A percentile compares a stretch with the other conserved stretches of the same genome.
phyloP scores from a whole-genome alignment of 2,888 invertebrate species.

The Copidosoma aretas region DNA sequence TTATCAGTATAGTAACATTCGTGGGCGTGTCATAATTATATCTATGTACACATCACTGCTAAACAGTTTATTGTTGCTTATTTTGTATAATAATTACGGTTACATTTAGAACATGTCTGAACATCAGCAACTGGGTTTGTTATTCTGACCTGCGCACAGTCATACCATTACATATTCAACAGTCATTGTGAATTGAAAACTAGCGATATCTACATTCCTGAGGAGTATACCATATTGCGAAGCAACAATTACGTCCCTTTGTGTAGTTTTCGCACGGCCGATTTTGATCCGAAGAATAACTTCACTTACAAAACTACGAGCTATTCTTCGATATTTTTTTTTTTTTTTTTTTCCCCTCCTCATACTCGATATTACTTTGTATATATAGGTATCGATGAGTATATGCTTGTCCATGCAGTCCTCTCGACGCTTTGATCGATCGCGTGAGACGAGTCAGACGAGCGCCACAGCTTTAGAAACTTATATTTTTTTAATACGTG shows the following conservation, averaged over 20 bases:
- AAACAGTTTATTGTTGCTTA: not conserved
- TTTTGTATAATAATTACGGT: not conserved
- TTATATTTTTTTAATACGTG: conserved; percentile 50
- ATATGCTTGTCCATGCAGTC: too few species aligned
- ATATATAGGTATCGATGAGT: too few species aligned
- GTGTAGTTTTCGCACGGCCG: not conserved
- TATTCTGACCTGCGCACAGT: conserved; percentile 38
- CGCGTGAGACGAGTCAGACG: conserved; percentile 26
- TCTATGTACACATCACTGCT: too few species aligned
- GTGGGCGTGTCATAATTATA: too few species aligned
- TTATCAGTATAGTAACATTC: too few species aligned
- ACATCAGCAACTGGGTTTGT: conserved; percentile 30
- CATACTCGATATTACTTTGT: not conserved
- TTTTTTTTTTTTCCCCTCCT: not conserved
- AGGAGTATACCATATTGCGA: conserved; percentile 6
- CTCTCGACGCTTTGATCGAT: not conserved
- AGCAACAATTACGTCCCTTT: conserved; percentile 8
- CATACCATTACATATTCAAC: conserved; percentile 25
- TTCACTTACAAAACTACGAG: conserved; percentile 34
- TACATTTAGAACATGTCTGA: conserved; percentile 1
- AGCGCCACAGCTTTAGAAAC: conserved; percentile 31
- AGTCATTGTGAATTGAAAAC: conserved; percentile 35
- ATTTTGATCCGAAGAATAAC: not conserved
- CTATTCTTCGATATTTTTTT: conserved; percentile 9
- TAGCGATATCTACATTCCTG: conserved; percentile 33